These are phyloP conservation scores for Nyctibius grandis DNA, from an alignment of 2,797 vertebrate species.

Conservation along the genomic window DNA sequence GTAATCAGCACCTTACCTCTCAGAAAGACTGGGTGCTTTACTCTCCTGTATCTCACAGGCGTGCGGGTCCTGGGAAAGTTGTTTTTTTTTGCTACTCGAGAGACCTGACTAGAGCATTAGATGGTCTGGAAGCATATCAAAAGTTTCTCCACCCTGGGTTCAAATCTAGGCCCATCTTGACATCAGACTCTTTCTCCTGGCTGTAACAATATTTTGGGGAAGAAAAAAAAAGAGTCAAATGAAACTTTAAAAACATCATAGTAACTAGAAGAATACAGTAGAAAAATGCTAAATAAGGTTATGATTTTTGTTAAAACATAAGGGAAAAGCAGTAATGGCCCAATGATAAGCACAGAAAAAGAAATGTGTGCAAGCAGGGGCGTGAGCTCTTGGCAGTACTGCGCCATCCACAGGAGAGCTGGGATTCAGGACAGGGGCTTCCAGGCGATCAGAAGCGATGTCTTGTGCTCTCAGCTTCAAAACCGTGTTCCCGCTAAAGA, in stretches of 20 bases:
- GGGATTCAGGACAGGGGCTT: background rate
- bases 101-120: background rate
- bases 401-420: background rate
- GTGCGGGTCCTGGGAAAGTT: conserved; percentile 39
- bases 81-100: background rate
- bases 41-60: background rate
- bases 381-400: background rate
- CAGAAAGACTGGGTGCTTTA: conserved; percentile 27
- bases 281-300: background rate
- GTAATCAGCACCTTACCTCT: conserved; percentile 48
- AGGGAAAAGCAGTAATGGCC: background rate
- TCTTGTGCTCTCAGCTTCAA: background rate
- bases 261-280: background rate
- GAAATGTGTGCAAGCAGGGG: fast-evolving
- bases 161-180: background rate
- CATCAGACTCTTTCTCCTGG: background rate
- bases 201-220: background rate
- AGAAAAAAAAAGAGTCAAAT: background rate
- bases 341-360: background rate
- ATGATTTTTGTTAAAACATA: background rate
- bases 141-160: conserved; percentile 7
- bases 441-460: background rate
- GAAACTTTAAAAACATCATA: background rate
- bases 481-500: background rate
- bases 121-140: background rate